Evolutionary conservation across 23 tunicate genomes (phyloP).

Genomic region (Halocynthia roretzi): DNA sequence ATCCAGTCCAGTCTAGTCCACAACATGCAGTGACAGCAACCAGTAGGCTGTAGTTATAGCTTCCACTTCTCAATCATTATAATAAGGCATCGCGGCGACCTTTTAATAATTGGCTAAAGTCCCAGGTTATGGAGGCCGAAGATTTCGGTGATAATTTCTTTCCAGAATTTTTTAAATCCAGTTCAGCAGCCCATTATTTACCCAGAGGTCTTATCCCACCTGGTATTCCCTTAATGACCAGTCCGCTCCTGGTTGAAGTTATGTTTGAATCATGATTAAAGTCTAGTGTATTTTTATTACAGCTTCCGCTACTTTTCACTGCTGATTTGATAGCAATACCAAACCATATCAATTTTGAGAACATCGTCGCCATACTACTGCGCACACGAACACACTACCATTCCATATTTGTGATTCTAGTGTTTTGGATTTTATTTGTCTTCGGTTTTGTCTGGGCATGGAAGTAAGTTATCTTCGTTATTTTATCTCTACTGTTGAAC

Average conservation of each 20-base stretch:
- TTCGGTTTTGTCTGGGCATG: conserved; percentile 48
- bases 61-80: too few species aligned
- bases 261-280: not conserved
- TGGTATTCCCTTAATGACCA: too few species aligned
- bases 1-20: too few species aligned
- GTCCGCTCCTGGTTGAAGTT: not conserved
- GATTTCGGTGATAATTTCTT: too few species aligned
- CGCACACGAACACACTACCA: conserved; percentile 25
- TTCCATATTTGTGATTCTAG: conserved; percentile 7
- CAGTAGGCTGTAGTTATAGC: too few species aligned
- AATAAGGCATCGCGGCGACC: too few species aligned
- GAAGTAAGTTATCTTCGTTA: conserved; percentile 21
- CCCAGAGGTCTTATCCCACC: not conserved
- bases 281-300: not conserved
- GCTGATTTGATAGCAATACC: conserved; percentile 51
- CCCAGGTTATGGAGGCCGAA: too few species aligned
- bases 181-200: not conserved
- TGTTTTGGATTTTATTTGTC: conserved; percentile 45
- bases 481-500: too few species aligned
- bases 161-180: too few species aligned
- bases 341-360: conserved; percentile 34
- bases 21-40: too few species aligned
- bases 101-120: too few species aligned
- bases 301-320: conserved; percentile 55
- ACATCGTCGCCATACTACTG: conserved; percentile 11